Percentiles rank a stretch among this genome's conserved stretches.
These are phyloP conservation scores for Nibea albiflora DNA, from an alignment of 2,113 vertebrate genomes.

Conservation along the genomic window DNA sequence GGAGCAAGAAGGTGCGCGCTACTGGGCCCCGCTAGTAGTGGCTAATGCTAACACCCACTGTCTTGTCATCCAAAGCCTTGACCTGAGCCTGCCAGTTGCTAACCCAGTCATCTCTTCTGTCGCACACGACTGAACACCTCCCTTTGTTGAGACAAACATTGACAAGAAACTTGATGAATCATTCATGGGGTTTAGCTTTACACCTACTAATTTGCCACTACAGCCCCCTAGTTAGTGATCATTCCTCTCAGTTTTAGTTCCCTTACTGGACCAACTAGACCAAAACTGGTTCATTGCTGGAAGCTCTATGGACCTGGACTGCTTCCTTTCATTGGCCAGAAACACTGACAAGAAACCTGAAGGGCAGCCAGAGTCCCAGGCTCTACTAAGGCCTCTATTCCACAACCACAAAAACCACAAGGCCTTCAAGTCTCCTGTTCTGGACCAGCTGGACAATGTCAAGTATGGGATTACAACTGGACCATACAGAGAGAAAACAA, in stretches of 20 bases:
- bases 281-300: slow-evolving; percentile 43
- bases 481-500: slow-evolving; percentile 55
- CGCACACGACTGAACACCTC: slow-evolving; percentile 59
- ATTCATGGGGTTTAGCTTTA: slow-evolving; percentile 74
- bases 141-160: slow-evolving; percentile 75
- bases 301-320: slow-evolving; percentile 56
- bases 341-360: slow-evolving; percentile 66
- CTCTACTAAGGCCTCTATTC: slow-evolving; percentile 56
- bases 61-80: slow-evolving; percentile 66
- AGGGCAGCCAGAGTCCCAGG: slow-evolving; percentile 56
- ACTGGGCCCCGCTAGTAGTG: slow-evolving; percentile 81
- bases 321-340: slow-evolving; percentile 57
- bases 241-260: slow-evolving; percentile 55
- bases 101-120: slow-evolving; percentile 69
- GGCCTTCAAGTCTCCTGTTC: slow-evolving; percentile 67
- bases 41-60: slow-evolving; percentile 62
- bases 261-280: slow-evolving; percentile 60
- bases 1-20: slow-evolving; percentile 82
- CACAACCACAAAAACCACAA: slow-evolving; percentile 60
- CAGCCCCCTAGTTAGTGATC: slow-evolving; percentile 59
- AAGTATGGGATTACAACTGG: slow-evolving; percentile 73
- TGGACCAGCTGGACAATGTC: slow-evolving; percentile 67
- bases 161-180: slow-evolving; percentile 75
- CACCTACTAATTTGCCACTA: slow-evolving; percentile 72
- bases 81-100: slow-evolving; percentile 73